Conservation (phyloP, 2,797 vertebrate species). For the Nasua narica region DNA sequence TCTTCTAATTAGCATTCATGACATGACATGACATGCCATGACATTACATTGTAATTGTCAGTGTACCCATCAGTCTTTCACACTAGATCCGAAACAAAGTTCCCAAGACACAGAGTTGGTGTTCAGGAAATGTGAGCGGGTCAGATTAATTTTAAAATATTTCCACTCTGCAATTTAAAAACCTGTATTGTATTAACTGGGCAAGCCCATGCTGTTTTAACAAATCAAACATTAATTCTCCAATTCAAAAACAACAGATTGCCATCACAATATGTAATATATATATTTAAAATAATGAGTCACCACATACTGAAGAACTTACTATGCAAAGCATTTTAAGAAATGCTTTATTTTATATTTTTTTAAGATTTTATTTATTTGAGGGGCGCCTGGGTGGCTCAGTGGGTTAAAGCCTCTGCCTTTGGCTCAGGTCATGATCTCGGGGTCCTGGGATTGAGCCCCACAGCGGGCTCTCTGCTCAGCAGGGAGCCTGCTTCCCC, state of each 20-base stretch:
- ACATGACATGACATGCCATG: neutral
- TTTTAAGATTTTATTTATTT: neutral
- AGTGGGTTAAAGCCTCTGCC: too few relatives aligned
- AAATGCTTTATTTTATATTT: neutral
- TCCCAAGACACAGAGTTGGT: neutral
- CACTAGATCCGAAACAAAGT: neutral
- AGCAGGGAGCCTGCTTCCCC: too few relatives aligned
- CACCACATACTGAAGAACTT: neutral
- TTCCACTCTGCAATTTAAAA: constrained; percentile 14
- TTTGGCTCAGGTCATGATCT: too few relatives aligned
- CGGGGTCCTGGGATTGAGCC: too few relatives aligned
- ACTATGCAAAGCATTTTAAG: neutral
- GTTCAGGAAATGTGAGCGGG: neutral
- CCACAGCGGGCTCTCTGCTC: too few relatives aligned
- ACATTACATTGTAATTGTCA: neutral
- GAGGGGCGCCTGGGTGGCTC: too few relatives aligned
- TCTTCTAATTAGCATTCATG: neutral
- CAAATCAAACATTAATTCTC: neutral
- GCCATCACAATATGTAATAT: neutral
- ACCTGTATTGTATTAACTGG: neutral
- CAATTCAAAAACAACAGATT: constrained; percentile 16
- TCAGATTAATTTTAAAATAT: constrained; percentile 14
- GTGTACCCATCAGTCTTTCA: neutral
- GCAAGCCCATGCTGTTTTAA: neutral
- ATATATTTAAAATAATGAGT: constrained; percentile 1